Conservation (phyloP, 2,888 invertebrate genomes). For the Sphaeridia pumilis region DNA sequence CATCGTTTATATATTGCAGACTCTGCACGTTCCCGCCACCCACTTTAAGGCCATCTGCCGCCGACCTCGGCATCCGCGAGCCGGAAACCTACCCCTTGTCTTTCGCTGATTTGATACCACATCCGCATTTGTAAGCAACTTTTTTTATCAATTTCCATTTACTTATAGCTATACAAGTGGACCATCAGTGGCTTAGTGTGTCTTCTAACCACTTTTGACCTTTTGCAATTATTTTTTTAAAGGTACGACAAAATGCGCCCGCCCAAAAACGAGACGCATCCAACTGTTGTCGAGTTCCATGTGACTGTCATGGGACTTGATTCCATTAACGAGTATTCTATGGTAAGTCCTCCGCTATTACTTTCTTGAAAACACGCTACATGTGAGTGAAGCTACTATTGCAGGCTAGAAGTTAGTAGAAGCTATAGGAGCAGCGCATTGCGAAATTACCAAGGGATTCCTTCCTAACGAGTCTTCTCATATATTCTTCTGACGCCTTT, state of each 20-base stretch:
- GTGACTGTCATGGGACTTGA: slow-evolving; percentile 91
- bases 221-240: slow-evolving; percentile 39
- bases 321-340: slow-evolving; percentile 89
- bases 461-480: too few relatives aligned
- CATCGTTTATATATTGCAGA: too few relatives aligned
- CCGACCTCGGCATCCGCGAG: neutral
- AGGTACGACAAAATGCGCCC: slow-evolving; percentile 88
- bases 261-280: slow-evolving; percentile 75
- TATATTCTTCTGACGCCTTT: too few relatives aligned
- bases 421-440: too few relatives aligned
- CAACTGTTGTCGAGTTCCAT: slow-evolving; percentile 79
- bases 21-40: slow-evolving; percentile 16
- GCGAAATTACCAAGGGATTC: too few relatives aligned
- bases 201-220: too few relatives aligned
- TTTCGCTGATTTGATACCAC: slow-evolving; percentile 10
- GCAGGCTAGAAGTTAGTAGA: too few relatives aligned
- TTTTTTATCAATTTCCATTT: neutral
- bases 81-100: slow-evolving; percentile 8
- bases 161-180: too few relatives aligned
- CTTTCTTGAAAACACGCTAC: neutral
- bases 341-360: slow-evolving; percentile 50
- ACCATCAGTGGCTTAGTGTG: too few relatives aligned
- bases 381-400: too few relatives aligned
- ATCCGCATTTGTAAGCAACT: slow-evolving; percentile 7
- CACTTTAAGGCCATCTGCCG: slow-evolving; percentile 2